Conservation (phyloP, 2,113 vertebrate genomes). For the Microtus ochrogaster region DNA sequence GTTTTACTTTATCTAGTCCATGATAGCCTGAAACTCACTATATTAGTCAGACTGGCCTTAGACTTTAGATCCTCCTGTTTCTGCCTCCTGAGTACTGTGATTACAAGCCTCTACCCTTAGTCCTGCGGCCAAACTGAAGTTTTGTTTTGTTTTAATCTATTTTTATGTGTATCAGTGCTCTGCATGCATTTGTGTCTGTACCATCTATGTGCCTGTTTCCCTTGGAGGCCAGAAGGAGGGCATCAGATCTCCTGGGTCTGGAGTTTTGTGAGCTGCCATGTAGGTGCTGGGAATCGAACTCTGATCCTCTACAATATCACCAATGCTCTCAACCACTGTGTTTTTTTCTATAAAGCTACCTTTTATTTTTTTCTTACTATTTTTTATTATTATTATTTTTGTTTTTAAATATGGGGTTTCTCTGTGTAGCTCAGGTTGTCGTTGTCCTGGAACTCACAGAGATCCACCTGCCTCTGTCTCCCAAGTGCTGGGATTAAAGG, state of each 20-base stretch:
- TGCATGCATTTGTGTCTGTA: neutral
- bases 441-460: neutral
- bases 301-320: neutral
- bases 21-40: neutral
- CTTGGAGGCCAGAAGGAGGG: neutral
- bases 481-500: neutral
- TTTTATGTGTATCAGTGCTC: neutral
- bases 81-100: neutral
- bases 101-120: neutral
- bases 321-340: neutral
- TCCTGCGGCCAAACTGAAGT: neutral
- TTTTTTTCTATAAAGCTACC: neutral
- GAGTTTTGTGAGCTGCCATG: neutral
- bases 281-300: conserved; percentile 1
- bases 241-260: neutral
- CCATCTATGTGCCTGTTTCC: neutral
- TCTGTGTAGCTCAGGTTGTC: neutral
- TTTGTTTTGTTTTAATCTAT: neutral
- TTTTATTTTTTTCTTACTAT: neutral
- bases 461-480: neutral
- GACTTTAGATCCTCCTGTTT: neutral
- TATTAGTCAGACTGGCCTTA: neutral
- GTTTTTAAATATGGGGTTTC: neutral
- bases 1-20: neutral
- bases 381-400: neutral